Evolutionary conservation across 1,140 invertebrate genomes (phyloP), one percentile per base, ranked within the genome.

Genomic region (Ptiloglossa arizonensis): DNA sequence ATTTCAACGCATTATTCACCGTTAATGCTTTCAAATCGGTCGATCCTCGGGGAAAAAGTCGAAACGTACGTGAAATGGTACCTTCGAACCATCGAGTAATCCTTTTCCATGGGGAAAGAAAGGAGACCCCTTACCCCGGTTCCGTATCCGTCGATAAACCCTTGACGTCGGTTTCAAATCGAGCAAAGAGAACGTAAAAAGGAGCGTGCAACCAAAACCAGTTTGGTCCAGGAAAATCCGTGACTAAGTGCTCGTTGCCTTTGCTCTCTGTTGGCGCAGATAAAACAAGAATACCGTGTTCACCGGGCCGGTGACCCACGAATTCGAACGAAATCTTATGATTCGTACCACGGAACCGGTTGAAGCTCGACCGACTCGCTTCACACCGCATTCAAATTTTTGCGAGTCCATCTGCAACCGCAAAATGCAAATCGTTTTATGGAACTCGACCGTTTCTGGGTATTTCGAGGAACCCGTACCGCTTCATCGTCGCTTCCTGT

Each of bases 161-260:
- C n/a, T 63, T 41, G 35, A 15, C 27, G 15, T 19, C 27, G 32
- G 9, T n/a, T n/a, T 19, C 22, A 8, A 62, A 44, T 29, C n/a
- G 9, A n/a, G 8, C 27, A 1, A 27, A 22, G 2, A 3, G 15
- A n/a, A n/a, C 32, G 15, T 70, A 41, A 76, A 67, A 60, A 48
- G 44, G 19, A 24, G 13, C 17, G 32, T 24, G 35, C 44, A 19
- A 35, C 5, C 38, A 17, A 56, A 78, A 78, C 75, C 75, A 78
- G 75, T 78, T 78, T 70, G 32, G 57, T 29, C 2, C 68, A 56
- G 68, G 57, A 72, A 70, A 77, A 72, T 22, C 46, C 22, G 44
- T 9, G 19, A 52, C n/a, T 32, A 19, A 15, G n/a, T 50, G 8
- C 5, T 54, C 57, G 9, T 35, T 19, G 27, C 8, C 19, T 5